Base-by-base conservation (phyloP, 2,113 vertebrate species). In the Saccopteryx bilineata region DNA sequence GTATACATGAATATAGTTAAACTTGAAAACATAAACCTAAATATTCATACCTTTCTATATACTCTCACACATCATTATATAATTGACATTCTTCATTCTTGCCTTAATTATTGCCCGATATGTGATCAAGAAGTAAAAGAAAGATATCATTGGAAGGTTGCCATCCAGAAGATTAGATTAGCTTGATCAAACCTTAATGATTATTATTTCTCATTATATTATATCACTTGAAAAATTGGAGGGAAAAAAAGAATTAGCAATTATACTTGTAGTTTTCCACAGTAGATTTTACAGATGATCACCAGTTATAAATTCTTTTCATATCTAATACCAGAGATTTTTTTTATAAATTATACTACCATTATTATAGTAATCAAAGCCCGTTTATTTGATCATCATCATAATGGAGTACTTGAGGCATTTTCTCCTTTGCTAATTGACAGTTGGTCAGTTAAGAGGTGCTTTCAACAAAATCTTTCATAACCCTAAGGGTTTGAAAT, bases 81-180 rank as follows among this genome's bases (percentile, higher is more conserved):
- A 97, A 98, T 97, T 97, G 97, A 92, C 97, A 56, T 95, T 98
- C 79, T 94, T 98, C 96, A 97, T 96, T 98, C 93, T 94, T 98
- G 96, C 96, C 94, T 96, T 98, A 98, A 98, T 98, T 98, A 98
- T 97, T 94, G 74, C 96, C 96, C 96, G 96, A 33, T 89, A 93
- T 98, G 97, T 98, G 97, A 98, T 92, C 69, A 98, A 97, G 97
- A 97, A 98, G 97, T 98, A 97, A 97, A 98, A 66, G 95, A 96
- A 98, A 98, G 97, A 97, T 96, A 98, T 97, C 97, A 96, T 98
- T 98, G 96, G 97, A 97, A 98, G 97, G 98, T 98, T 98, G 97
- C 98, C 98, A 98, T 97, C 98, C 96, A 97, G 97, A 98, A 98
- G 98, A 98, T 98, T 98, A 96, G 97, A 98, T 98, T 98, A 98